A percentile compares a stretch with the other conserved stretches of the same genome.
phyloP scores from a whole-genome alignment of 2,888 invertebrate genomes.

The Sussaba pulchella region DNA sequence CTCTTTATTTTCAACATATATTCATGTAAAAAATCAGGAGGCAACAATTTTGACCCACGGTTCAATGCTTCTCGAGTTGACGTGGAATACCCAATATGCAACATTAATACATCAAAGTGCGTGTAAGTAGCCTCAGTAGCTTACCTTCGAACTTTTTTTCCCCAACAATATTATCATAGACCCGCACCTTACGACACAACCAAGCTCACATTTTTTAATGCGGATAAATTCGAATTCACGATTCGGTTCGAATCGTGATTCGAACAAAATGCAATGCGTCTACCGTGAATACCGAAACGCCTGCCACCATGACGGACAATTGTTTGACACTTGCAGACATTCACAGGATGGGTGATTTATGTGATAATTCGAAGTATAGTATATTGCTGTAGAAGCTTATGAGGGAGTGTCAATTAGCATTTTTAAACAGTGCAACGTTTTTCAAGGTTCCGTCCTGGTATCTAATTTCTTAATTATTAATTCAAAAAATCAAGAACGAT shows the following conservation, averaged over 20 bases:
- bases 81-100: too few species aligned
- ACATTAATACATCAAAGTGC: constrained; percentile 9
- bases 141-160: constrained; percentile 24
- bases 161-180: background rate
- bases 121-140: constrained; percentile 30
- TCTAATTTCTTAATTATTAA: too few species aligned
- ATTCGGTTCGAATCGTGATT: too few species aligned
- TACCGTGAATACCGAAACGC: background rate
- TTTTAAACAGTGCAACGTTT: background rate
- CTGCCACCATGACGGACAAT: background rate
- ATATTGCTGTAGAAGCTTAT: background rate
- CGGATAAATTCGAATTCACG: background rate
- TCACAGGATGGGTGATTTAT: background rate
- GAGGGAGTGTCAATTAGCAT: background rate
- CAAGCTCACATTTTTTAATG: background rate
- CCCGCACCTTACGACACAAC: constrained; percentile 10
- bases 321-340: background rate
- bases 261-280: background rate
- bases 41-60: too few species aligned
- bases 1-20: too few species aligned
- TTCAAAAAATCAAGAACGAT: too few species aligned
- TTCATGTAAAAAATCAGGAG: too few species aligned
- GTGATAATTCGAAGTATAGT: background rate
- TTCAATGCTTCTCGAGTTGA: too few species aligned
- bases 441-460: too few species aligned